These are phyloP conservation scores for Stegostoma tigrinum DNA, from an alignment of 2,113 vertebrate genomes.

Conservation along the genomic window DNA sequence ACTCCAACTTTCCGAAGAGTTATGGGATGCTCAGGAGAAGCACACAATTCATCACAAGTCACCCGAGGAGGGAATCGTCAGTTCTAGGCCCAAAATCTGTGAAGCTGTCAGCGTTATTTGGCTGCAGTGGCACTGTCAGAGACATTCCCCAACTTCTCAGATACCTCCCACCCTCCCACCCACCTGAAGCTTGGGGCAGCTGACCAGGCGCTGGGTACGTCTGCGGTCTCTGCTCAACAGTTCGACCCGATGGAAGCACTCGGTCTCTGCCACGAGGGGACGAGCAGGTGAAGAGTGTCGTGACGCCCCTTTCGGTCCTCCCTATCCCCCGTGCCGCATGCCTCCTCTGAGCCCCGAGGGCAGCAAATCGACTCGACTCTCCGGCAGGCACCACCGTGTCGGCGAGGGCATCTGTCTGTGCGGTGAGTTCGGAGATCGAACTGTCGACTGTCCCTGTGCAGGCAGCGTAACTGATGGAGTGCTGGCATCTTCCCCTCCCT, in stretches of 20 bases:
- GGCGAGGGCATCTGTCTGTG: not conserved
- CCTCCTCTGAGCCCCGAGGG: not conserved
- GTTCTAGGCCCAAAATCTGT: not conserved
- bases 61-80: not conserved
- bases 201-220: not conserved
- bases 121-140: not conserved
- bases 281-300: not conserved
- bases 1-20: not conserved
- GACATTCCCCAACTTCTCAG: not conserved
- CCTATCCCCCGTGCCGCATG: not conserved
- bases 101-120: not conserved
- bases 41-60: not conserved
- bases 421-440: not conserved
- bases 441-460: not conserved
- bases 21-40: not conserved
- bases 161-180: too few relatives aligned
- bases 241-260: not conserved
- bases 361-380: not conserved
- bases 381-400: not conserved
- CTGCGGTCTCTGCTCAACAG: not conserved
- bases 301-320: not conserved
- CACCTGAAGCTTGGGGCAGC: too few relatives aligned
- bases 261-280: not conserved
- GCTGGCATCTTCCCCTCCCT: slow-evolving; percentile 26
- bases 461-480: not conserved